Evolutionary conservation across 2,113 vertebrate species (phyloP).

Genomic region (Bettongia penicillata): DNA sequence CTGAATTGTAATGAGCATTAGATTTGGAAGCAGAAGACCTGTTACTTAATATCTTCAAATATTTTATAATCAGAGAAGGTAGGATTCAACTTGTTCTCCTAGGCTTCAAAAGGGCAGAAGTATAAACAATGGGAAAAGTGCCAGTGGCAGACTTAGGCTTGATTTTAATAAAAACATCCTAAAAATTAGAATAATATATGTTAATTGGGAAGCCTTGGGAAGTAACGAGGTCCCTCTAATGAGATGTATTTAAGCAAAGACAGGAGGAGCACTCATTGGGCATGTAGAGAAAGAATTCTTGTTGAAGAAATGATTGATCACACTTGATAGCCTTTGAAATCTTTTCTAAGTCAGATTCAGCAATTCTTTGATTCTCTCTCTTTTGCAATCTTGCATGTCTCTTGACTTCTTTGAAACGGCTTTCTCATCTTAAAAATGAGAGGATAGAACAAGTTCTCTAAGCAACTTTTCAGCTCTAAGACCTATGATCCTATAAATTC

Average conservation of each 20-base stretch:
- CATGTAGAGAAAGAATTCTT: not conserved
- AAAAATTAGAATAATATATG: not conserved
- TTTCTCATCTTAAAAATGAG: not conserved
- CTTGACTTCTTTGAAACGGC: not conserved
- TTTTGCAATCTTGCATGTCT: not conserved
- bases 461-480: not conserved
- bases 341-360: not conserved
- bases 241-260: not conserved
- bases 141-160: not conserved
- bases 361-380: not conserved
- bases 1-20: not conserved
- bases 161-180: not conserved
- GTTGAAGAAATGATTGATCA: not conserved
- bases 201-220: not conserved
- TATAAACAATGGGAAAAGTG: not conserved
- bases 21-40: not conserved
- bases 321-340: not conserved
- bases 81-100: not conserved
- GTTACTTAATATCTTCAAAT: not conserved
- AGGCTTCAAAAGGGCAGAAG: not conserved
- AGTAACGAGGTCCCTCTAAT: not conserved
- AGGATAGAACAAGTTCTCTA: not conserved
- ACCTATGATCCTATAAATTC: not conserved
- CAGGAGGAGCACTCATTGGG: not conserved
- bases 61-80: not conserved